Percentiles rank a stretch among this genome's conserved stretches.
phyloP scores from a whole-genome alignment of 1,140 invertebrate genomes.

The Carposina sasakii region DNA sequence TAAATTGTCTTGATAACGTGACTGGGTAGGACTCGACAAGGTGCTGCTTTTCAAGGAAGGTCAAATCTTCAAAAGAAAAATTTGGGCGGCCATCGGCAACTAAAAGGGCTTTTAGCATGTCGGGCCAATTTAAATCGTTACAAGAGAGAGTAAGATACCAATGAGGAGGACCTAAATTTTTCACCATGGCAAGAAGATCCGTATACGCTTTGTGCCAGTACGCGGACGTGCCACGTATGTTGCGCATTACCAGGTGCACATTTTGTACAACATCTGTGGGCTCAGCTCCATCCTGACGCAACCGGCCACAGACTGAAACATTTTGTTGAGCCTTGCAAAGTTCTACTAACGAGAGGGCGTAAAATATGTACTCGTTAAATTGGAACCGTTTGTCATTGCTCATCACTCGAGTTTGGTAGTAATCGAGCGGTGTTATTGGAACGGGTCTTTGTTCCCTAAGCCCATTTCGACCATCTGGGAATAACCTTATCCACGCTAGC shows the following conservation, averaged over 20 bases:
- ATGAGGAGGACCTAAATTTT: conserved; percentile 20
- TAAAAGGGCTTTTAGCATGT: conserved; percentile 27
- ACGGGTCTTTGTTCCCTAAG: conserved; percentile 15
- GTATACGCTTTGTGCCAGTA: conserved; percentile 23
- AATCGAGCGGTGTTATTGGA: conserved; percentile 22
- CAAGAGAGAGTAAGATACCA: conserved; percentile 26
- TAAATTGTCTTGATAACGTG: conserved; percentile 24
- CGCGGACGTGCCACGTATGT: conserved; percentile 20
- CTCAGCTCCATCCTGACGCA: conserved; percentile 17
- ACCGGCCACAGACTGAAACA: conserved; percentile 22
- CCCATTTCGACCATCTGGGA: conserved; percentile 5
- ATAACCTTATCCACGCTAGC: neutral
- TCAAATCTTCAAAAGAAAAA: neutral
- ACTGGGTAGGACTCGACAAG: conserved; percentile 24
- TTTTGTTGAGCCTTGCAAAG: conserved; percentile 21
- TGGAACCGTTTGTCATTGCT: conserved; percentile 16
- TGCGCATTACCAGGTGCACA: conserved; percentile 28
- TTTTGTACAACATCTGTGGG: conserved; percentile 18
- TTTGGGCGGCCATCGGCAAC: conserved; percentile 15
- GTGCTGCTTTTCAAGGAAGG: neutral
- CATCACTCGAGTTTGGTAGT: conserved; percentile 28
- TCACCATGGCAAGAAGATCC: conserved; percentile 27
- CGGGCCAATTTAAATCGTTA: conserved; percentile 28
- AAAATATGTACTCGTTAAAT: conserved; percentile 29
- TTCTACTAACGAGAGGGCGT: conserved; percentile 22